Conservation (phyloP, 2,113 vertebrate species). For the Alaudala cheleensis region DNA sequence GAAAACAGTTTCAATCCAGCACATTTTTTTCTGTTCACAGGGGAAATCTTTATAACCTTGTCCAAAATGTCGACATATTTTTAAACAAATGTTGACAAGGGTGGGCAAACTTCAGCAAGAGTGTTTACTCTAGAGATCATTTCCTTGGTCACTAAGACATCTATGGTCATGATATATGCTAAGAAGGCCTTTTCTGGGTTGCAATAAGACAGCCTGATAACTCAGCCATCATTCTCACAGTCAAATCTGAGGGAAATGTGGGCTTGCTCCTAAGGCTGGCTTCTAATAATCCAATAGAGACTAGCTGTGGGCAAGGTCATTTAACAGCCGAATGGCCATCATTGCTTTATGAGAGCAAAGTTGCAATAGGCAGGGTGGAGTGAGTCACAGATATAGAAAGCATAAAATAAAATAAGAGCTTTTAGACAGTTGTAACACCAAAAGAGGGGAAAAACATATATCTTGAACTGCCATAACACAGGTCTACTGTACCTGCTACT, state of each 20-base stretch:
- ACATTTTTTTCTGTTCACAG: slow-evolving; percentile 1
- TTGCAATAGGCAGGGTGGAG: background rate
- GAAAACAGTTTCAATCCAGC: background rate
- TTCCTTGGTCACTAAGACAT: slow-evolving; percentile 4
- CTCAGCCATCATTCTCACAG: background rate
- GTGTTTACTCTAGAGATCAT: slow-evolving; percentile 3
- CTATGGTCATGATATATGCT: background rate
- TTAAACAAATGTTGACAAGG: slow-evolving; percentile 51
- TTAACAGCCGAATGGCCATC: background rate
- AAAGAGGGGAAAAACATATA: background rate
- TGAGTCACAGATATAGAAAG: background rate
- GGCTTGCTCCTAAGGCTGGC: background rate
- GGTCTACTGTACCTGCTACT: background rate
- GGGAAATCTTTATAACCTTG: slow-evolving; percentile 45
- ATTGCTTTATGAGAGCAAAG: background rate
- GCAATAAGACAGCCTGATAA: background rate
- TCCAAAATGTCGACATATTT: slow-evolving; percentile 40
- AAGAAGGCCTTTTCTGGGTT: slow-evolving; percentile 16
- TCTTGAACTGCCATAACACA: background rate
- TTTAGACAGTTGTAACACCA: background rate
- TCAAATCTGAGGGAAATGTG: slow-evolving; percentile 7
- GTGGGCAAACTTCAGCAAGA: slow-evolving; percentile 22
- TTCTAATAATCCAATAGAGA: slow-evolving; percentile 7
- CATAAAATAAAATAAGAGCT: slow-evolving; percentile 7
- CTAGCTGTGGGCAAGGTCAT: slow-evolving; percentile 54